Conservation (phyloP, 1,140 invertebrate genomes). For the Agrilus planipennis region DNA sequence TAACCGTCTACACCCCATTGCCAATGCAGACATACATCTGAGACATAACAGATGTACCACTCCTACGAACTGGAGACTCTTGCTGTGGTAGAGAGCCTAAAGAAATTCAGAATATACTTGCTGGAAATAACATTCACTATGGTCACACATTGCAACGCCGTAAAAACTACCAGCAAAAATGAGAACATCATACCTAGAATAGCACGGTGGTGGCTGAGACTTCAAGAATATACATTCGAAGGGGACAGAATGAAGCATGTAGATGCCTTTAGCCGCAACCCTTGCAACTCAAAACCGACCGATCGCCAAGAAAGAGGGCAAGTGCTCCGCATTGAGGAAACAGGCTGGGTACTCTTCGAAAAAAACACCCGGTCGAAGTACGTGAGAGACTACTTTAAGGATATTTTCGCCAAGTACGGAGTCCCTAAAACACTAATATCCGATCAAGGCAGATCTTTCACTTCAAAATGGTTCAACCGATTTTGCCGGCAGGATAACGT, state of each 20-base stretch:
- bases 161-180: constrained; percentile 12
- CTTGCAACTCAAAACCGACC: too few species aligned
- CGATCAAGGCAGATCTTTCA: too few species aligned
- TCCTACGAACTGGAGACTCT: constrained; percentile 10
- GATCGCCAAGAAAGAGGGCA: too few species aligned
- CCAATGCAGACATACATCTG: constrained; percentile 5
- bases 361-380: constrained; percentile 13
- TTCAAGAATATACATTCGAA: too few species aligned
- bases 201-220: constrained; percentile 19
- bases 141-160: constrained; percentile 24
- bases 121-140: constrained; percentile 30
- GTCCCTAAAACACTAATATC: too few species aligned
- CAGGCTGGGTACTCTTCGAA: too few species aligned
- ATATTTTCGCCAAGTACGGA: constrained; percentile 16
- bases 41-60: constrained; percentile 6
- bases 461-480: constrained; percentile 25
- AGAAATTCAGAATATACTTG: constrained; percentile 33
- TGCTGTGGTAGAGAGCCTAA: constrained; percentile 22
- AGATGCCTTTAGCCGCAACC: too few species aligned
- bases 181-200: constrained; percentile 14
- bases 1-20: too few species aligned
- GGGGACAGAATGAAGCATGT: too few species aligned
- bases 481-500: too few species aligned
- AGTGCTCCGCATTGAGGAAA: too few species aligned
- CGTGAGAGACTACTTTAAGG: constrained; percentile 4